phyloP scores from a whole-genome alignment of 1,140 invertebrate species.

The Drosophila ercepeae region DNA sequence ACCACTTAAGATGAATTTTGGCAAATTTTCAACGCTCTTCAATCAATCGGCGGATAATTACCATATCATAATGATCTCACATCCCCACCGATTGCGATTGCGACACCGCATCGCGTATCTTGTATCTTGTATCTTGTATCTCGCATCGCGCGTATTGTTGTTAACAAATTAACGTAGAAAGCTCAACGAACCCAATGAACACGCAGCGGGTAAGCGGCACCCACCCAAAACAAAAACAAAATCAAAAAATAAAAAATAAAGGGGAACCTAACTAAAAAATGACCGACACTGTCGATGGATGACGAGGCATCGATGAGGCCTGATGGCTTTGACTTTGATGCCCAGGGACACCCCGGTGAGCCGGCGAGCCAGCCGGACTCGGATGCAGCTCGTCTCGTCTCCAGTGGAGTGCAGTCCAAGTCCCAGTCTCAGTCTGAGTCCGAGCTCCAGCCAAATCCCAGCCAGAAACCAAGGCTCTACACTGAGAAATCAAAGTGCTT shows the following conservation, averaged over 20 bases:
- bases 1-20: slow-evolving; percentile 58
- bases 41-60: slow-evolving; percentile 60
- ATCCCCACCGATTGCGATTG: slow-evolving; percentile 45
- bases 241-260: slow-evolving; percentile 8
- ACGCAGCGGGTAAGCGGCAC: slow-evolving; percentile 70
- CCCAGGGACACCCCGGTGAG: slow-evolving; percentile 73
- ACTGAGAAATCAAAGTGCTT: neutral
- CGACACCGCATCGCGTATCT: slow-evolving; percentile 37
- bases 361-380: slow-evolving; percentile 14
- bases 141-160: slow-evolving; percentile 62
- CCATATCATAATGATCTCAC: slow-evolving; percentile 61
- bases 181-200: slow-evolving; percentile 70
- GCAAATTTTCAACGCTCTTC: slow-evolving; percentile 64
- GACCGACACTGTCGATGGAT: slow-evolving; percentile 66
- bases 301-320: slow-evolving; percentile 62
- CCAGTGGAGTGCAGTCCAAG: slow-evolving; percentile 23
- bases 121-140: slow-evolving; percentile 41
- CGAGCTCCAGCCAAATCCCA: slow-evolving; percentile 39
- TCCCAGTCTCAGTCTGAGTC: neutral
- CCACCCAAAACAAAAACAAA: slow-evolving; percentile 48
- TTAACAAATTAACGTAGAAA: slow-evolving; percentile 82
- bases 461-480: slow-evolving; percentile 14
- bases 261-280: slow-evolving; percentile 46
- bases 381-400: slow-evolving; percentile 32
- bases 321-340: slow-evolving; percentile 70